Base-by-base conservation (phyloP, 2,113 vertebrate genomes). In the Chaenogobius annularis region DNA sequence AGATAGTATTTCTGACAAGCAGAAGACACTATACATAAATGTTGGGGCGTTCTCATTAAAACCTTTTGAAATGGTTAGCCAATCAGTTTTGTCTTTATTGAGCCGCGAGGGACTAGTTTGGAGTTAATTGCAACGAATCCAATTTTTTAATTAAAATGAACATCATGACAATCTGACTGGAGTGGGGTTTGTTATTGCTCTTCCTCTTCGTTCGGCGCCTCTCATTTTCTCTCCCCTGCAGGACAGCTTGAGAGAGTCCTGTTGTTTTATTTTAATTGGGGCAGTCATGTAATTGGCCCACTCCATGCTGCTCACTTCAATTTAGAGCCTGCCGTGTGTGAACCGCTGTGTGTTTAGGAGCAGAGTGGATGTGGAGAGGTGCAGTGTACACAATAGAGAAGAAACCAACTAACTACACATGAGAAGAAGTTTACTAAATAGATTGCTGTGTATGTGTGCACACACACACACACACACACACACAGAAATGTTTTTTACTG, bases 231-330 rank as follows among this genome's bases (percentile, higher is more conserved):
- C 87, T 88, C 73, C 90, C 88, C 91, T 89, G 85, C 89, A 92
- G 91, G 92, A 92, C 84, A 90, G 83, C 83, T 88, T 84, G 87
- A 87, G 87, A 90, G 91, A 90, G 85, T 89, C 91, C 85, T 88
- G 91, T 90, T 91, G 91, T 91, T 92, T 92, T 90, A 90, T 91
- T 92, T 89, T 88, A 92, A 93, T 92, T 93, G 87, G 87, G 81
- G 77, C 75, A 82, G 86, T 90, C 85, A 86, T 90, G 88, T 92
- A 93, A 91, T 93, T 91, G 88, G 85, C 87, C 83, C 75, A 85
- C 90, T 88, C 88, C 90, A 90, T 87, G 89, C 89, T 90, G 91
- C 63, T 85, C 73, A 79, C 77, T 88, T 89, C 90, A 90, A 88
- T 89, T 91, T 85, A 87, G 83, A 81, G 82, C 75, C 75, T 80